These are phyloP conservation scores for Drosophila suboccidentalis DNA, from an alignment of 2,888 invertebrate genomes.

Conservation along the genomic window DNA sequence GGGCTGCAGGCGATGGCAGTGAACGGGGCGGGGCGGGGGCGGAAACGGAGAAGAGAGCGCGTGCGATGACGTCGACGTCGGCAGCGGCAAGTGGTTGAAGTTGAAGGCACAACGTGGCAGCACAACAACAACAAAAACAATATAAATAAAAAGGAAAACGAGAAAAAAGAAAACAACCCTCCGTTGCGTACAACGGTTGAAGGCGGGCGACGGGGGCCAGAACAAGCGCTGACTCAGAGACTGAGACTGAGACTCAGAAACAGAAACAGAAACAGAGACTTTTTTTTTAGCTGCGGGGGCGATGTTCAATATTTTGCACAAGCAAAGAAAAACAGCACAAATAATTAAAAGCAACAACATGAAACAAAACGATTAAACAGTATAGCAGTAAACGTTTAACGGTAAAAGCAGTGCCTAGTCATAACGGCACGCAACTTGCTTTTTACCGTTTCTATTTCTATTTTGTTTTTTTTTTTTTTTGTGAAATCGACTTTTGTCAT, in stretches of 20 bases:
- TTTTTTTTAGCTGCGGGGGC: conserved; percentile 12
- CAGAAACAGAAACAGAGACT: conserved; percentile 8
- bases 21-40: background rate
- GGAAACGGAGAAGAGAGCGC: conserved; percentile 2
- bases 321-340: conserved; percentile 16
- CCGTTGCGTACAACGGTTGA: conserved; percentile 21
- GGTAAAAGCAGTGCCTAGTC: conserved; percentile 10
- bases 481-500: conserved; percentile 13
- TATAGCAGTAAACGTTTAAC: conserved; percentile 23
- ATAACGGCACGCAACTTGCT: conserved; percentile 15
- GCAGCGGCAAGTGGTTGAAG: conserved; percentile 73
- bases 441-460: conserved; percentile 2
- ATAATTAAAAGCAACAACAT: conserved; percentile 19
- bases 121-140: conserved; percentile 35
- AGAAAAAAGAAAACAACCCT: conserved; percentile 68
- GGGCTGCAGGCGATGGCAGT: background rate
- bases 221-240: conserved; percentile 48
- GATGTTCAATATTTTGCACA: conserved; percentile 33
- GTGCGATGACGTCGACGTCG: conserved; percentile 61
- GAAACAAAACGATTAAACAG: conserved; percentile 28
- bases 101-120: conserved; percentile 61
- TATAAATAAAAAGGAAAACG: conserved; percentile 39
- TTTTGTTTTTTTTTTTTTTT: background rate
- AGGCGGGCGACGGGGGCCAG: conserved; percentile 1
- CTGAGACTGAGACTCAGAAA: conserved; percentile 9